Evolutionary conservation across 2,113 vertebrate species (phyloP), one percentile per base, ranked within the genome.

Genomic region (Anguilla rostrata): DNA sequence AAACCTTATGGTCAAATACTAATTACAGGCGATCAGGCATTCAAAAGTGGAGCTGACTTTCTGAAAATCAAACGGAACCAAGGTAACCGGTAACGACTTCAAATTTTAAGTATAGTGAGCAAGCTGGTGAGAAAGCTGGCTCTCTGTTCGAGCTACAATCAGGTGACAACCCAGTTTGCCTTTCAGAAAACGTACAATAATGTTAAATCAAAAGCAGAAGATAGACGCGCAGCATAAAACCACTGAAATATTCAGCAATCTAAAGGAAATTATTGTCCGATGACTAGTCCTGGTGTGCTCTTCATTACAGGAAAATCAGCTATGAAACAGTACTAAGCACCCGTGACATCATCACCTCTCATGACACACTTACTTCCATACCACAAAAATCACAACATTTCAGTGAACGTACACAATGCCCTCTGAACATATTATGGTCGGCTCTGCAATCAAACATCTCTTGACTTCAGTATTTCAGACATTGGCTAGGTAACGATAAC

Each of bases 311-410:
- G 63, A 88, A 83, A 79, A 81, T 56, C 34, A 71, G 43, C 46
- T 83, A 14, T 22, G 22, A 39, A 84, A 78, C 39, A 71, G n/a
- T 43, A 84, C 88, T 40, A 88, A 83, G 39, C 29, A 46, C 7
- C 87, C 85, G 6, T 34, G 80, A 60, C 56, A 56, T 1, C 1
- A 56, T 56, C 15, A 56, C 53, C 34, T 9, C 4, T 26, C 60
- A 66, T 66, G 60, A 66, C 60, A 9, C 60, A 53, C 49, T 53
- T 53, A 11, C 22, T 26, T 66, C 22, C 60, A 20, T 22, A 66
- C 18, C 60, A 26, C 60, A 20, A 66, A 66, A 66, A 34, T 60
- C 57, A 60, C 20, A 0, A 26, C 60, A 22, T 20, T 66, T 66
- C 26, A 22, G 18, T 26, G 26, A 66, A 66, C 5, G 60, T 26